Evolutionary conservation across 2,113 vertebrate species (phyloP).

Genomic region (Carettochelys insculpta): DNA sequence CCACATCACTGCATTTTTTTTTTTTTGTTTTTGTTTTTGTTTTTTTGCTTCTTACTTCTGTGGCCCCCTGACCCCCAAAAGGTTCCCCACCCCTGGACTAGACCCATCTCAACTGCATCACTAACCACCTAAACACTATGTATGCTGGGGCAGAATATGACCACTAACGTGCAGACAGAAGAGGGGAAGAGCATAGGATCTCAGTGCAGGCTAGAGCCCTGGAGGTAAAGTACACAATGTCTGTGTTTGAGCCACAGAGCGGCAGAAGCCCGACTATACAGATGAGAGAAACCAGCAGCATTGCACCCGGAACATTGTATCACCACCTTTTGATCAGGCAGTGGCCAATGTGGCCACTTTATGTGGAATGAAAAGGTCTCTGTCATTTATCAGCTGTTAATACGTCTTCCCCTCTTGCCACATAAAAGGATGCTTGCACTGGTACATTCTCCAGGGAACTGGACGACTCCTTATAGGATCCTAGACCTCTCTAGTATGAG

Average conservation of each 20-base stretch:
- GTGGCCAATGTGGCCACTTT: background rate
- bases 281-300: no score
- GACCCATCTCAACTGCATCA: background rate
- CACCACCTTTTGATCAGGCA: background rate
- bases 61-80: no score
- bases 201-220: background rate
- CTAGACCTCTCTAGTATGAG: no score
- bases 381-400: background rate
- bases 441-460: background rate
- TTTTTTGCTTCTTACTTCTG: no score
- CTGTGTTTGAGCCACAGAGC: background rate
- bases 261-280: background rate
- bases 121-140: background rate
- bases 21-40: no score
- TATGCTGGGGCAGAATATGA: background rate
- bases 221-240: background rate
- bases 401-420: background rate
- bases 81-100: no score
- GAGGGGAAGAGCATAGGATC: background rate
- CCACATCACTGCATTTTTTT: no score
- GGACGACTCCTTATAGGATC: no score
- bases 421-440: background rate
- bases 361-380: background rate
- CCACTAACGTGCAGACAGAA: background rate
- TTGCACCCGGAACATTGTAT: no score